These are phyloP conservation scores for Myopa testacea DNA, from an alignment of 2,888 invertebrate species.

Conservation along the genomic window DNA sequence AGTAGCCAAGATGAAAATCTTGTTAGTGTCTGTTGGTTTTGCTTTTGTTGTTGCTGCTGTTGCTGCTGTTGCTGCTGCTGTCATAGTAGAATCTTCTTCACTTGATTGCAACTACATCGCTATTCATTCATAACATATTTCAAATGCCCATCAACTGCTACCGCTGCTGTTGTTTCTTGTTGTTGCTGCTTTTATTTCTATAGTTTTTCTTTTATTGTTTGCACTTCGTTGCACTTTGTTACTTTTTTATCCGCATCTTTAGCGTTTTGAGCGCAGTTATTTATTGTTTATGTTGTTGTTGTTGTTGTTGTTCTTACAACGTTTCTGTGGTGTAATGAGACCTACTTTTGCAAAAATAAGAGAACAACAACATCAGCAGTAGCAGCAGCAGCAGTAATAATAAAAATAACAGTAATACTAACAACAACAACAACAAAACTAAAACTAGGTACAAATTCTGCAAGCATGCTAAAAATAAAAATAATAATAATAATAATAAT, in stretches of 20 bases:
- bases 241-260: slow-evolving; percentile 16
- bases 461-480: not conserved
- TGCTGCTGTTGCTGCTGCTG: slow-evolving; percentile 2
- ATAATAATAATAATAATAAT: slow-evolving; percentile 19
- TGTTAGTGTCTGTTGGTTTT: no score
- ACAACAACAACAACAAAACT: slow-evolving; percentile 7
- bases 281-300: not conserved
- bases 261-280: not conserved
- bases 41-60: not conserved
- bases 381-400: not conserved
- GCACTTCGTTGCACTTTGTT: not conserved
- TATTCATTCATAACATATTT: not conserved
- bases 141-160: not conserved
- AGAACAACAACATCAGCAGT: not conserved
- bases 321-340: slow-evolving; percentile 5
- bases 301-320: not conserved
- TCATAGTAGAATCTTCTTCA: not conserved
- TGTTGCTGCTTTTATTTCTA: not conserved
- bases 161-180: not conserved
- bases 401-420: not conserved
- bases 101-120: not conserved
- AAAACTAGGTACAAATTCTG: not conserved
- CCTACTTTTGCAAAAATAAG: not conserved
- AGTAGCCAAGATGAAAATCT: not conserved
- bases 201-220: not conserved